A percentile compares a stretch with the other conserved stretches of the same genome.
Conservation (phyloP, 2,888 invertebrate genomes). For the Brachyptera risi region DNA sequence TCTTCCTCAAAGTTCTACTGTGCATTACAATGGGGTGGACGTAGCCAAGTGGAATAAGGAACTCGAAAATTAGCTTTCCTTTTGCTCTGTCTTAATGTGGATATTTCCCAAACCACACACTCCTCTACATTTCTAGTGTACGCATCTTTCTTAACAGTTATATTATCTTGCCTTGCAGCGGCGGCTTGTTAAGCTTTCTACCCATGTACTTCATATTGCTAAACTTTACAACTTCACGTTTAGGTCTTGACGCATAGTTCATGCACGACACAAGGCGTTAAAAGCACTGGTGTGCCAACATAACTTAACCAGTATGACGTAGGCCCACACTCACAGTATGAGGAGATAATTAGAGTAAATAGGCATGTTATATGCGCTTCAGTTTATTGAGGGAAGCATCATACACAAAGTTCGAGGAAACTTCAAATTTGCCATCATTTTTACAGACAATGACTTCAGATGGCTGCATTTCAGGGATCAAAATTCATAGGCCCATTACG, state of each 20-base stretch:
- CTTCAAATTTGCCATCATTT: too few relatives aligned
- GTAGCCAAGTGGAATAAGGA: constrained; percentile 27
- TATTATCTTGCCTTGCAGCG: constrained; percentile 9
- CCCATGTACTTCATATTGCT: constrained; percentile 10
- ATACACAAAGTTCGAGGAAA: too few relatives aligned
- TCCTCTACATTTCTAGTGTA: neutral
- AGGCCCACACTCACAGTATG: constrained; percentile 1
- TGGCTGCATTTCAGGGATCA: too few relatives aligned
- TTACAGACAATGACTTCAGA: too few relatives aligned
- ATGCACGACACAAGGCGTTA: neutral
- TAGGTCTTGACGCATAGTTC: constrained; percentile 14
- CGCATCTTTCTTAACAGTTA: constrained; percentile 16
- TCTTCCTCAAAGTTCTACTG: constrained; percentile 6
- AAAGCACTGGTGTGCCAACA: neutral
- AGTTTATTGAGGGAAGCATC: too few relatives aligned
- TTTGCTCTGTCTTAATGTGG: constrained; percentile 15
- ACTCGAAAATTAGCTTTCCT: constrained; percentile 25
- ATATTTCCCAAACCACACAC: neutral
- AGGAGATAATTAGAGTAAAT: too few relatives aligned
- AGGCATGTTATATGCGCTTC: too few relatives aligned
- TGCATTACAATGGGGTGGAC: constrained; percentile 23
- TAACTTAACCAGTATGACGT: neutral
- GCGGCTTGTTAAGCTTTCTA: constrained; percentile 8
- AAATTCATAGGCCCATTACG: too few relatives aligned
- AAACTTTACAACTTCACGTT: constrained; percentile 3